These are phyloP conservation scores for Proctacanthus coquilletti DNA, from an alignment of 1,140 invertebrate genomes.

Conservation along the genomic window DNA sequence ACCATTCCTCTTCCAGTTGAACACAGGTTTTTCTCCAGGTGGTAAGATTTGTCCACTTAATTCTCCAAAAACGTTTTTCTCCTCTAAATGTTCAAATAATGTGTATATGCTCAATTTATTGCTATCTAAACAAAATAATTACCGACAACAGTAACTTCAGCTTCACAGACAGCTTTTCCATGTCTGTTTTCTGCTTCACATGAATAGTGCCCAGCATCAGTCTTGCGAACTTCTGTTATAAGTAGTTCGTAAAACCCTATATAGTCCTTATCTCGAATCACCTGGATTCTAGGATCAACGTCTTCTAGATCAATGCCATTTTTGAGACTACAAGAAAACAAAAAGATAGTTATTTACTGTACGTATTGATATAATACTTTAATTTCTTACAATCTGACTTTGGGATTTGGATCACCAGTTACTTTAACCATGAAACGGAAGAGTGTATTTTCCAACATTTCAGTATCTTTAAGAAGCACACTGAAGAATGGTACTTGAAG, in stretches of 20 bases:
- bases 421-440: conserved; percentile 82
- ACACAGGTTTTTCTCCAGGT: conserved; percentile 63
- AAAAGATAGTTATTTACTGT: conserved; percentile 3
- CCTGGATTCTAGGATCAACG: conserved; percentile 51
- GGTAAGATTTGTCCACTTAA: conserved; percentile 47
- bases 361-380: neutral
- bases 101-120: conserved; percentile 1
- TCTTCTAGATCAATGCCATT: conserved; percentile 55
- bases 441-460: conserved; percentile 72
- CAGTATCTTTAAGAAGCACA: conserved; percentile 70
- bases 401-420: conserved; percentile 69
- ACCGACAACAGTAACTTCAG: conserved; percentile 63
- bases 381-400: conserved; percentile 65
- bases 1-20: conserved; percentile 84
- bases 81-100: conserved; percentile 39
- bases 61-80: conserved; percentile 66
- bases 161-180: conserved; percentile 62
- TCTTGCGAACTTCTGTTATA: conserved; percentile 60
- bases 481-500: conserved; percentile 63
- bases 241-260: conserved; percentile 81
- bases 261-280: conserved; percentile 57
- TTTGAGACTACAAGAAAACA: conserved; percentile 52
- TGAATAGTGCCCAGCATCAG: conserved; percentile 77
- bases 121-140: conserved; percentile 8
- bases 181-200: conserved; percentile 74